phyloP scores from a whole-genome alignment of 2,888 invertebrate genomes.

The Melinaea menophilus region DNA sequence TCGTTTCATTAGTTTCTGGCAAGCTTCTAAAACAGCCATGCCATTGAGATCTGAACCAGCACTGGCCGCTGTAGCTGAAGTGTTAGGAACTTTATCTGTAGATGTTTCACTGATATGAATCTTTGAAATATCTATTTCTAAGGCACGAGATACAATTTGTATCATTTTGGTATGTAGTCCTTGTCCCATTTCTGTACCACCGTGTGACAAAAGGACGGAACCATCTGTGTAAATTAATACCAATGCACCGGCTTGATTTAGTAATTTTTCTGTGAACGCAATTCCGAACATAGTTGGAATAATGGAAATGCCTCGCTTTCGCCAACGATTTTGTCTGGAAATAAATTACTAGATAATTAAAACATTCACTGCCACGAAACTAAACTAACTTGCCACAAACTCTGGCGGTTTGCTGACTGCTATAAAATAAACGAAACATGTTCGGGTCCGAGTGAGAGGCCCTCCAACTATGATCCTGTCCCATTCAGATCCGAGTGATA shows the following conservation, averaged over 20 bases:
- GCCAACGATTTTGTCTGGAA: slow-evolving; percentile 86
- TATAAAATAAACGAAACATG: too few species aligned
- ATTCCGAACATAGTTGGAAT: slow-evolving; percentile 92
- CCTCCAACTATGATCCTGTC: too few species aligned
- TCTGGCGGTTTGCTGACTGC: too few species aligned
- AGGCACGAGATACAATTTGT: slow-evolving; percentile 88
- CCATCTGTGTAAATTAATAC: slow-evolving; percentile 93
- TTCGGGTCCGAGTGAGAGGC: too few species aligned
- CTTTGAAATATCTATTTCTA: slow-evolving; percentile 83
- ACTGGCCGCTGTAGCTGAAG: slow-evolving; percentile 93
- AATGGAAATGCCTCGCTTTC: slow-evolving; percentile 90
- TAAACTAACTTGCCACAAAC: too few species aligned
- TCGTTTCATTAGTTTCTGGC: slow-evolving; percentile 83
- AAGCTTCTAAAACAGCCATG: slow-evolving; percentile 92
- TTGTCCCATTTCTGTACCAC: slow-evolving; percentile 98
- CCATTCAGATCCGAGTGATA: too few species aligned
- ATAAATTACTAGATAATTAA: slow-evolving; percentile 11
- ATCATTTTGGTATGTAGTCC: slow-evolving; percentile 97
- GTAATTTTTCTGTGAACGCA: slow-evolving; percentile 84
- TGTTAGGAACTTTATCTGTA: slow-evolving; percentile 95
- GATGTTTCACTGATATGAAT: slow-evolving; percentile 90
- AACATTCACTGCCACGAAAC: neutral
- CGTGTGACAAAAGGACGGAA: slow-evolving; percentile 91
- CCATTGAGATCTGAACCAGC: slow-evolving; percentile 94
- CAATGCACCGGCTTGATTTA: slow-evolving; percentile 93